Evolutionary conservation across 2,888 invertebrate species (phyloP), one percentile per base, ranked within the genome.

Genomic region (Phyllotreta striolata): DNA sequence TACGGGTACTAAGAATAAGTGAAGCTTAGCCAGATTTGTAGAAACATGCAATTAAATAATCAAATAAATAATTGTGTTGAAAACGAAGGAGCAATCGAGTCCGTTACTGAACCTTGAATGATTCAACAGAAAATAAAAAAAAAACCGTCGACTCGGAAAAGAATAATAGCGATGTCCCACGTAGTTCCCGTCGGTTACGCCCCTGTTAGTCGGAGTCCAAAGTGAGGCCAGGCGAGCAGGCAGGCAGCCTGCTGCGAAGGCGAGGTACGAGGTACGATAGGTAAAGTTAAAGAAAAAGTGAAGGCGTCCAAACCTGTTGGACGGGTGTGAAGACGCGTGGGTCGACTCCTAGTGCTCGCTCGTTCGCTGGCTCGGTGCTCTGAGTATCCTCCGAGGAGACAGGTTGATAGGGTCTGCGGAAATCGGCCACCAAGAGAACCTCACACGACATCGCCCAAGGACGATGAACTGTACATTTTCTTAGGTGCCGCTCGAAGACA

Each of bases 231-330:
- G 66, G 68, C 66, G 64, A 62, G 63, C 57, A 65, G 61, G 68
- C 66, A 66, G 63, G 63, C 57, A 65, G 61, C 60, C 55, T 54
- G 64, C 61, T 64, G 61, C 57, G 66, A 64, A 64, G 66, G 66
- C 64, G 66, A 60, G 52, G 60, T 60, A 52, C 44, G 7, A 66
- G 56, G 66, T 62, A 59, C 66, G 66, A 68, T 67, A 67, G 64
- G 64, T 64, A 64, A 58, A 62, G 49, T 49, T 49, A 55, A 52
- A 52, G 79, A 82, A 81, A 81, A 81, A 80, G 80, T 80, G 81
- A 81, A 82, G 82, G 81, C 81, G 82, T 81, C 78, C 76, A 82
- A 82, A 82, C 82, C 82, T 81, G 82, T 82, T 80, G 80, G 78
- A 81, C 82, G 77, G 79, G 82, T 81, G 81, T 80, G 78, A 78